Evolutionary conservation across 2,797 vertebrate species (phyloP).

Genomic region (Molossus molossus): DNA sequence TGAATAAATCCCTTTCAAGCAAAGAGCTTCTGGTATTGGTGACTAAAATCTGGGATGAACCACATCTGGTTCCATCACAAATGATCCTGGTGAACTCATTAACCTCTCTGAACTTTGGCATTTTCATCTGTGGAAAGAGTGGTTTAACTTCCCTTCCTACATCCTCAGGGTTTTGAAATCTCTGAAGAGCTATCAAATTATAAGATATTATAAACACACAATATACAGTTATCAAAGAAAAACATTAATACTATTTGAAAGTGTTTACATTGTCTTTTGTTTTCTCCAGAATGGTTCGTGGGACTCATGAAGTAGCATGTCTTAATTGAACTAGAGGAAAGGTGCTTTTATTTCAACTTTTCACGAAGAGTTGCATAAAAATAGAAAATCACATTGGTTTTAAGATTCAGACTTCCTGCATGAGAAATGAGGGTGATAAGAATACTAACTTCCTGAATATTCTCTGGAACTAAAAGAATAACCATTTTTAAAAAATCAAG

Average conservation of each 20-base stretch:
- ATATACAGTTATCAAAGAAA: background rate
- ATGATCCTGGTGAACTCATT: conserved; percentile 14
- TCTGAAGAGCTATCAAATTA: background rate
- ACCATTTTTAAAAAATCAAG: conserved; percentile 8
- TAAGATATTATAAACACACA: background rate
- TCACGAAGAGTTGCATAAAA: conserved; percentile 2
- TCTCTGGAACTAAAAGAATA: conserved; percentile 48
- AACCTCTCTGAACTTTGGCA: background rate
- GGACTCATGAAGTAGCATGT: background rate
- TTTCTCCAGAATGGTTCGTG: background rate
- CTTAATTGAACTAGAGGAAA: background rate
- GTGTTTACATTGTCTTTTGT: background rate
- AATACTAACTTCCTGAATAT: conserved; percentile 24
- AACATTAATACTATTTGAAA: background rate
- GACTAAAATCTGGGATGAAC: conserved; percentile 42
- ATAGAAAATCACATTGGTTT: conserved; percentile 15
- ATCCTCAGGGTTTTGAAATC: conserved; percentile 9
- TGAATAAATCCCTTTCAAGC: conserved; percentile 69
- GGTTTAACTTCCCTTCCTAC: background rate
- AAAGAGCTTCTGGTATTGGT: conserved; percentile 34
- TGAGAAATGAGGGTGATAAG: conserved; percentile 15
- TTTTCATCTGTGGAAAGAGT: background rate
- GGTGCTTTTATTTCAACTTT: conserved; percentile 21
- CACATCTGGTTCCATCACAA: conserved; percentile 34
- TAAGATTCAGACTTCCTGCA: conserved; percentile 39